These are phyloP conservation scores for Onychostoma macrolepis DNA, from an alignment of 2,113 vertebrate genomes.

Conservation along the genomic window DNA sequence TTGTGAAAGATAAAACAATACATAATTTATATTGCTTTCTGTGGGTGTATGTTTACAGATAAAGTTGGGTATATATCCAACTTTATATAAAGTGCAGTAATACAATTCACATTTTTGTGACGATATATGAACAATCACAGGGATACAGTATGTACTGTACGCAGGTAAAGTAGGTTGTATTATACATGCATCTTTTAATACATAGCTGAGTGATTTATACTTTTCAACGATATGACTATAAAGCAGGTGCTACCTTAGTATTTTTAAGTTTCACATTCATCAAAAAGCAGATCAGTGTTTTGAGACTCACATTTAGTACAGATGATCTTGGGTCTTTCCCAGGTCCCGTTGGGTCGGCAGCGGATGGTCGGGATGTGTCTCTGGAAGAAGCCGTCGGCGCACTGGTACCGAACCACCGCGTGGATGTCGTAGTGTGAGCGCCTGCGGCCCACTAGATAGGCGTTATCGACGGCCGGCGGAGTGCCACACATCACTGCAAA, in stretches of 20 bases:
- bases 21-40: too few relatives aligned
- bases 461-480: slow-evolving; percentile 86
- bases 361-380: slow-evolving; percentile 85
- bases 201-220: too few relatives aligned
- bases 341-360: slow-evolving; percentile 87
- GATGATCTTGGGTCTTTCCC: slow-evolving; percentile 90
- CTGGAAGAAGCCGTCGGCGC: slow-evolving; percentile 85
- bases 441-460: slow-evolving; percentile 81
- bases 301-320: slow-evolving; percentile 89
- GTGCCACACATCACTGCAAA: slow-evolving; percentile 87
- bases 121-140: too few relatives aligned
- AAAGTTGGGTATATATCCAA: too few relatives aligned
- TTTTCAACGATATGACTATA: too few relatives aligned
- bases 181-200: neutral
- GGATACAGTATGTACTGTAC: too few relatives aligned
- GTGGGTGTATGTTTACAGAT: too few relatives aligned
- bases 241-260: neutral
- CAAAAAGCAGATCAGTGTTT: too few relatives aligned
- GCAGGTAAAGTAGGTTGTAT: too few relatives aligned
- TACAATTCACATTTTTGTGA: too few relatives aligned
- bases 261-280: neutral
- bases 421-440: slow-evolving; percentile 90
- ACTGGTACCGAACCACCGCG: slow-evolving; percentile 89
- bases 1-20: too few relatives aligned
- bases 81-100: too few relatives aligned